Evolutionary conservation across 92 coral and sea anemone species (phyloP).

Genomic region (Parazoanthus darwini): DNA sequence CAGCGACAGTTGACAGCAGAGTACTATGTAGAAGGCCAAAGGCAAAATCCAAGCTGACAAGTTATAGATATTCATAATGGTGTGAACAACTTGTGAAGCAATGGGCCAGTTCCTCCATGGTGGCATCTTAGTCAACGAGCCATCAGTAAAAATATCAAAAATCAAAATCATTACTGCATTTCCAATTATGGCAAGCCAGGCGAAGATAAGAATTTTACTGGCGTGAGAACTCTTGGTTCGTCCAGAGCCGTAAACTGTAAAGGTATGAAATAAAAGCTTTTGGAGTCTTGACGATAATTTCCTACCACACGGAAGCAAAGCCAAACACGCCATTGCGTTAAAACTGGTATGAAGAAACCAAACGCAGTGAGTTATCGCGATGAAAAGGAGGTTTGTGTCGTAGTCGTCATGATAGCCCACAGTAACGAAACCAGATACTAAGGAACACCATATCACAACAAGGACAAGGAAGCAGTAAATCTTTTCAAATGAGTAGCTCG

Average conservation of each 20-base stretch:
- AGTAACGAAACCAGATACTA: background rate
- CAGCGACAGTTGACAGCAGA: background rate
- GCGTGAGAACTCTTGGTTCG: background rate
- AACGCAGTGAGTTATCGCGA: background rate
- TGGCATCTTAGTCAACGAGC: background rate
- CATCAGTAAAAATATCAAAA: background rate
- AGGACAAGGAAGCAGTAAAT: background rate
- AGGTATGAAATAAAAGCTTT: background rate
- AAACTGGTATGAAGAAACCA: background rate
- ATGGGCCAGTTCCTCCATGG: background rate
- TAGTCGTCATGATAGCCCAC: background rate
- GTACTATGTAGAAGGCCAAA: background rate
- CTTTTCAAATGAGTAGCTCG: background rate
- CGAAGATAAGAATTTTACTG: background rate
- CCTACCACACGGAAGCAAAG: background rate
- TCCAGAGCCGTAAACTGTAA: background rate
- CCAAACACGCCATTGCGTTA: background rate
- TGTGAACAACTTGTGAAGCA: background rate
- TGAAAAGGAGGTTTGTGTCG: background rate
- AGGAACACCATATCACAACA: background rate
- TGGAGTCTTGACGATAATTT: background rate
- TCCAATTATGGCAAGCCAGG: background rate
- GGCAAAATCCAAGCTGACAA: background rate
- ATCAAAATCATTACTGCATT: background rate
- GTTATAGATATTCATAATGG: background rate